Conservation (phyloP, 1,140 invertebrate genomes). For the Drosophila arawakana region DNA sequence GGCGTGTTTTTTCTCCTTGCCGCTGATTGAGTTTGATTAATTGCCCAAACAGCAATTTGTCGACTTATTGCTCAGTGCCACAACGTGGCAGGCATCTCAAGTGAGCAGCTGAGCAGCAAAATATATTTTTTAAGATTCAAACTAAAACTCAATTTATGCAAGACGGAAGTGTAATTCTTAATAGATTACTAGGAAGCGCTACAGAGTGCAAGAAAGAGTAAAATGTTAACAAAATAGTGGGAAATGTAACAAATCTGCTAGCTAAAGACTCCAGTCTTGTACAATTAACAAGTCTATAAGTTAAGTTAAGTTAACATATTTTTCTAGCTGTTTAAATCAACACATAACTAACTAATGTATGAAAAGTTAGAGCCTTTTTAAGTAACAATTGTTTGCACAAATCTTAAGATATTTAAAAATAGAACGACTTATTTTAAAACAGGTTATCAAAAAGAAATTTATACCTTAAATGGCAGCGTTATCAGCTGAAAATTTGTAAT, state of each 20-base stretch:
- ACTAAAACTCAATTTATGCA: constrained; percentile 33
- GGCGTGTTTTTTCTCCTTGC: constrained; percentile 34
- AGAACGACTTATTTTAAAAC: no score
- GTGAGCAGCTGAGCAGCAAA: constrained; percentile 15
- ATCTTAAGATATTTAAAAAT: no score
- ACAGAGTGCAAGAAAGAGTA: background rate
- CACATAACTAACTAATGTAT: no score
- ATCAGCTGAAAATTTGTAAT: no score
- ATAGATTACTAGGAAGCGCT: constrained; percentile 3
- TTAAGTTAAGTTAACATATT: background rate
- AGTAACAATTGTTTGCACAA: no score
- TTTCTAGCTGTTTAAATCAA: background rate
- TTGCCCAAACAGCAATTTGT: constrained; percentile 50
- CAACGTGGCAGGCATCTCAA: constrained; percentile 52
- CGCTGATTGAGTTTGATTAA: constrained; percentile 62
- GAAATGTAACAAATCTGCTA: background rate
- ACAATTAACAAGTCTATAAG: background rate
- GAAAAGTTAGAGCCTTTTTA: no score
- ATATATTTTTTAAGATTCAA: background rate
- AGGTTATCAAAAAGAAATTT: no score
- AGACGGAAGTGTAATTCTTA: constrained; percentile 53
- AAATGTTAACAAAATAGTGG: background rate
- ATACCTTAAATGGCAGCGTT: no score
- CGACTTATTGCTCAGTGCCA: constrained; percentile 37
- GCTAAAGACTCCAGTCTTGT: background rate